A percentile compares a stretch with the other conserved stretches of the same genome.
Evolutionary conservation across 2,888 invertebrate species (phyloP).

Genomic region (Eilema caniola): DNA sequence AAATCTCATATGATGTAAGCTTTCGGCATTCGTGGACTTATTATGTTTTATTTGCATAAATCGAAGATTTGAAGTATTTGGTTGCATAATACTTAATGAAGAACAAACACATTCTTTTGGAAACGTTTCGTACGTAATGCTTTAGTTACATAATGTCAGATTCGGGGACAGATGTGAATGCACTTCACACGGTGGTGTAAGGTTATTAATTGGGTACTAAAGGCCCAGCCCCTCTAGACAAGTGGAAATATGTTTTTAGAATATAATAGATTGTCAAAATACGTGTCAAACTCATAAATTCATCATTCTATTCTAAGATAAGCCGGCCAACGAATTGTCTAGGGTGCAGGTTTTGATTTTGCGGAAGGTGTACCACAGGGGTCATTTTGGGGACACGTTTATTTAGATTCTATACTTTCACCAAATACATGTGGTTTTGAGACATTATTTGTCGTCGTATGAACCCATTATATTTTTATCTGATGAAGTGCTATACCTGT

Average conservation of each 20-base stretch:
- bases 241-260: no score
- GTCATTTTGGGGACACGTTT: slow-evolving; percentile 68
- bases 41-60: slow-evolving; percentile 63
- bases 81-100: slow-evolving; percentile 45
- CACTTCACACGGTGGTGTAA: slow-evolving; percentile 25
- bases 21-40: slow-evolving; percentile 58
- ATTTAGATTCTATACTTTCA: slow-evolving; percentile 80
- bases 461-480: slow-evolving; percentile 25
- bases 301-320: no score
- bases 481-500: slow-evolving; percentile 29
- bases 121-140: slow-evolving; percentile 41
- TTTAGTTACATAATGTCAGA: slow-evolving; percentile 42
- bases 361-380: slow-evolving; percentile 68
- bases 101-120: slow-evolving; percentile 49
- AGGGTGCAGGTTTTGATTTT: slow-evolving; percentile 24
- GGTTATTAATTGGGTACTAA: background rate
- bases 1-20: slow-evolving; percentile 61
- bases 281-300: no score
- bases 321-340: no score
- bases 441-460: slow-evolving; percentile 49
- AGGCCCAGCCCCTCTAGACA: background rate
- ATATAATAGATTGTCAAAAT: no score
- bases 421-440: slow-evolving; percentile 61
- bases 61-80: slow-evolving; percentile 57
- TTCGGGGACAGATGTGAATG: slow-evolving; percentile 45